A percentile compares a stretch with the other conserved stretches of the same genome.
Conservation (phyloP, 2,888 invertebrate species). For the Caenorhabditis zanzibari region DNA sequence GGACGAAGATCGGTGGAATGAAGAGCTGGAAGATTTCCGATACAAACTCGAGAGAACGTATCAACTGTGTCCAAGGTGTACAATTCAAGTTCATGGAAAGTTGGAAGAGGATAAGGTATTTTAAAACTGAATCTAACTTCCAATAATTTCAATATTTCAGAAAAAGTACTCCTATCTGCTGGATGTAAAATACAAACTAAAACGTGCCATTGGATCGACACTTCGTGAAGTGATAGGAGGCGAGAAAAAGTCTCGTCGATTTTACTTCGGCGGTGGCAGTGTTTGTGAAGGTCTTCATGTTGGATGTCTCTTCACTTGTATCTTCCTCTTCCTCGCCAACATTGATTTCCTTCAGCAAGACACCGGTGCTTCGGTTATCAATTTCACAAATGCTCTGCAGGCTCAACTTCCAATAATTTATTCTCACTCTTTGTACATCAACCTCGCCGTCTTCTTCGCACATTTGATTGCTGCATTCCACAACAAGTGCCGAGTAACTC, state of each 20-base stretch:
- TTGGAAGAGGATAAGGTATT: conserved; percentile 66
- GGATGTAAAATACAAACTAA: conserved; percentile 47
- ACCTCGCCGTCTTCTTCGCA: not conserved
- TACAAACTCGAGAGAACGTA: conserved; percentile 71
- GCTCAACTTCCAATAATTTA: conserved; percentile 13
- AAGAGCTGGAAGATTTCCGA: conserved; percentile 72
- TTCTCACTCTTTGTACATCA: not conserved
- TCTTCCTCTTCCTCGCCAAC: conserved; percentile 55
- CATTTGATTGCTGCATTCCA: conserved; percentile 47
- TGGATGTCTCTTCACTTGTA: conserved; percentile 31
- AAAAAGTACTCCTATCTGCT: conserved; percentile 57
- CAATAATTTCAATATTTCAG: conserved; percentile 17
- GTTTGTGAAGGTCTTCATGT: conserved; percentile 55
- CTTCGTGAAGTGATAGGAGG: conserved; percentile 38
- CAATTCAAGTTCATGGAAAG: conserved; percentile 71
- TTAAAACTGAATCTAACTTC: not conserved
- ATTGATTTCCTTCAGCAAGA: conserved; percentile 68
- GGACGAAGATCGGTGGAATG: conserved; percentile 74
- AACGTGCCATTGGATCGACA: conserved; percentile 46
- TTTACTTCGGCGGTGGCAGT: conserved; percentile 69
- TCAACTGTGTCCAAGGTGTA: conserved; percentile 73
- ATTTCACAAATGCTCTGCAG: conserved; percentile 26
- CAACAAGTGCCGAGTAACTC: conserved; percentile 63
- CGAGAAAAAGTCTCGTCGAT: conserved; percentile 43
- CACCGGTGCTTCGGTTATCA: conserved; percentile 44